These are phyloP conservation scores for Linnaemya tessellans DNA, from an alignment of 2,888 invertebrate genomes.

Conservation along the genomic window DNA sequence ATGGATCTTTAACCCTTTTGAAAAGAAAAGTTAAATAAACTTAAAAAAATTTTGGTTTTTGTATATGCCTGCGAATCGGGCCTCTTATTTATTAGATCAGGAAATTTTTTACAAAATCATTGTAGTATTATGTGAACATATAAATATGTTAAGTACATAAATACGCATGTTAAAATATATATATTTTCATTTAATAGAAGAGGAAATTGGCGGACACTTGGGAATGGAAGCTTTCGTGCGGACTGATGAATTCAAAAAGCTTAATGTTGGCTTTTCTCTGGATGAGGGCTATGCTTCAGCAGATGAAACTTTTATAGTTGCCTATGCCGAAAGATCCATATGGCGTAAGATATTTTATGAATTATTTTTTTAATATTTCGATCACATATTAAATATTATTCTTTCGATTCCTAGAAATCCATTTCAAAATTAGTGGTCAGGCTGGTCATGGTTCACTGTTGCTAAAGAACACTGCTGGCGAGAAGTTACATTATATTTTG, in stretches of 20 bases:
- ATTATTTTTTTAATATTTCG: background rate
- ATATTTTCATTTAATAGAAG: slow-evolving; percentile 75
- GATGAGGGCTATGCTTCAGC: slow-evolving; percentile 92
- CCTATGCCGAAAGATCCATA: slow-evolving; percentile 87
- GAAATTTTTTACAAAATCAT: too few species aligned
- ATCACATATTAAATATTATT: background rate
- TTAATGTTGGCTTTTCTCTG: slow-evolving; percentile 90
- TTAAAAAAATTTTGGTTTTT: too few species aligned
- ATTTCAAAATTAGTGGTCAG: slow-evolving; percentile 87
- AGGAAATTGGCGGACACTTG: slow-evolving; percentile 88
- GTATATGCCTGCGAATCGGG: too few species aligned
- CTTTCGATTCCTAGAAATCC: slow-evolving; percentile 84
- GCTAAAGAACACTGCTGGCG: slow-evolving; percentile 88
- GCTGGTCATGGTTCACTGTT: slow-evolving; percentile 92
- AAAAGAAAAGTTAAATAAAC: too few species aligned
- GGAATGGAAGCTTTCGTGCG: slow-evolving; percentile 89
- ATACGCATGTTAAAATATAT: too few species aligned
- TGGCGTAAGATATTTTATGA: slow-evolving; percentile 85
- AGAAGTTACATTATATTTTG: slow-evolving; percentile 87
- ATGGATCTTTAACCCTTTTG: too few species aligned
- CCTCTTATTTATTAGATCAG: too few species aligned
- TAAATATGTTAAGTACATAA: too few species aligned
- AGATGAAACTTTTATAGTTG: slow-evolving; percentile 86
- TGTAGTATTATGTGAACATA: too few species aligned
- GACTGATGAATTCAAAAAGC: slow-evolving; percentile 86